Conservation (phyloP, 37 sponge, comb jelly and placozoan species). For the Chondrosia reniformis region DNA sequence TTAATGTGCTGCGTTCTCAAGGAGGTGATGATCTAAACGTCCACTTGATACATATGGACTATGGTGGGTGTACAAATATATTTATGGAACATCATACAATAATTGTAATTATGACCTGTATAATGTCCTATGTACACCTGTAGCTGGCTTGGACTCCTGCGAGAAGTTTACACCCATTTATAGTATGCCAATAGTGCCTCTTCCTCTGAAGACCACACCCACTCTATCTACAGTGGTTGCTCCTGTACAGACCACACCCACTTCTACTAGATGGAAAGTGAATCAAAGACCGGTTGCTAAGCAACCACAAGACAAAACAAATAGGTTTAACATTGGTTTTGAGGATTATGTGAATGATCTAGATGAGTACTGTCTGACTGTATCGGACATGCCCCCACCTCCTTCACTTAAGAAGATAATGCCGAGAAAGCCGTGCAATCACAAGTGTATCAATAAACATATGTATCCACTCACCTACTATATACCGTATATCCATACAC, state of each 20-base stretch:
- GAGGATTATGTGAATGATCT: conserved; percentile 8
- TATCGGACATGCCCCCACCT: background rate
- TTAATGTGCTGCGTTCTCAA: conserved; percentile 26
- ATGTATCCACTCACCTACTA: conserved; percentile 54
- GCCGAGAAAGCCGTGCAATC: conserved; percentile 38
- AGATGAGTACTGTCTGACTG: background rate
- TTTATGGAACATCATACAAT: too few species aligned
- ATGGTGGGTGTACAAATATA: conserved; percentile 13
- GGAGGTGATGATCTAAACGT: conserved; percentile 47
- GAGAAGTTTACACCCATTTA: conserved; percentile 54
- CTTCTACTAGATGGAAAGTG: too few species aligned
- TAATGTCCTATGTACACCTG: too few species aligned
- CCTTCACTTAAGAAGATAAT: background rate
- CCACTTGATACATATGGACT: conserved; percentile 53
- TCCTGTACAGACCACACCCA: too few species aligned
- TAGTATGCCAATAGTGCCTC: too few species aligned
- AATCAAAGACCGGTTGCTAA: too few species aligned
- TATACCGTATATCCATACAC: too few species aligned
- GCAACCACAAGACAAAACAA: background rate
- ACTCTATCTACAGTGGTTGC: too few species aligned
- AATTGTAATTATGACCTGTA: too few species aligned
- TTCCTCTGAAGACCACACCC: too few species aligned
- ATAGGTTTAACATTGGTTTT: conserved; percentile 10
- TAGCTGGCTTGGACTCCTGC: conserved; percentile 58
- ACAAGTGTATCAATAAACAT: conserved; percentile 62